Evolutionary conservation across 2,797 vertebrate species (phyloP), one percentile per base, ranked within the genome.

Genomic region (Fundulus diaphanus): DNA sequence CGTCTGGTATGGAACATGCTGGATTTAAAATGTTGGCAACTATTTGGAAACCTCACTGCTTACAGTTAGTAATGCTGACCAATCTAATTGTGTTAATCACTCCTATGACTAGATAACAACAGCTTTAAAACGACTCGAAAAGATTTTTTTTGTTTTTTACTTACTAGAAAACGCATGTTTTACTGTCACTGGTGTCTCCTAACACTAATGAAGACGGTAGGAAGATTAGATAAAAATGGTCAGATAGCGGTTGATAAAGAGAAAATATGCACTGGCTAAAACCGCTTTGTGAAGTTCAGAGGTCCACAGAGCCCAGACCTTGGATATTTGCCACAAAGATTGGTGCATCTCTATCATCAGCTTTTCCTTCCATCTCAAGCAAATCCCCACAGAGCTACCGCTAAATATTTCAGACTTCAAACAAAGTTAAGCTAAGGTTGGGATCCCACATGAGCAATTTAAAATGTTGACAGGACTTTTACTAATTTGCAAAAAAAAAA

Each of bases 401-500:
- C 52, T 31, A 18, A 18, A 42, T 2, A 18, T n/a, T 37, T 24
- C 9, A 1, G 0, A 18, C 11, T 67, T 74, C 40, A 74, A 8
- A 40, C 46, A 73, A 27, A 67, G 71, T 22, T 35, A 11, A 78
- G 61, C 69, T 72, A 48, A 74, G 42, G 68, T 68, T 74, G 74
- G 24, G 70, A 59, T 24, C 31, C 0, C 78, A 82, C 59, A 70
- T 72, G 69, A 86, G 70, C 20, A 35, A 24, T 15, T 79, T 72
- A 1, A 18, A 82, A 76, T 66, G 33, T 44, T 56, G 16, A 61
- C 70, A 52, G 81, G 72, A 33, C 52, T 18, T 3, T 31, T 20
- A 67, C 71, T 83, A 54, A 84, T 86, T 76, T 84, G 57, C 22
- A 52, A 66, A 71, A n/a, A n/a, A n/a, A n/a, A n/a, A n/a, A 59